phyloP scores from a whole-genome alignment of 2,113 vertebrate species.

The Andinoacara biseriatus region DNA sequence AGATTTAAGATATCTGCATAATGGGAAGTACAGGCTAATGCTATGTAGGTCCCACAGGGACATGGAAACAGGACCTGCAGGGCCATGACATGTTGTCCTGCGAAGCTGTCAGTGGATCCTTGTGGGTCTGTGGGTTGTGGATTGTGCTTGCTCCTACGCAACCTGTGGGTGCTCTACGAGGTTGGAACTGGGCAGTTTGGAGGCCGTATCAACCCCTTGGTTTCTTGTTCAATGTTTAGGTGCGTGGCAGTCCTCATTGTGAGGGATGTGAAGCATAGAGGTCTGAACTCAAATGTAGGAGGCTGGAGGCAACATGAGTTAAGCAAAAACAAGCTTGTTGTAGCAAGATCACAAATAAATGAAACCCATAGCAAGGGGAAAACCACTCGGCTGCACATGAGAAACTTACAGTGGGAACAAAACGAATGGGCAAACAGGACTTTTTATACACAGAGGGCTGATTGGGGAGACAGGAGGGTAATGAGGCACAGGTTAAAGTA shows the following conservation, averaged over 20 bases:
- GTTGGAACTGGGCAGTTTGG: neutral
- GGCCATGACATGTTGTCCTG: neutral
- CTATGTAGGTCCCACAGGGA: neutral
- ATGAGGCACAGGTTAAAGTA: neutral
- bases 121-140: neutral
- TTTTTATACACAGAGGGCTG: neutral
- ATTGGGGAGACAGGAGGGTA: neutral
- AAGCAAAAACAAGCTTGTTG: slow-evolving; percentile 2
- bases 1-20: neutral
- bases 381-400: neutral
- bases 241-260: neutral
- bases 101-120: neutral
- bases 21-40: neutral
- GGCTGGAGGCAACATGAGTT: neutral
- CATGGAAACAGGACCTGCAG: neutral
- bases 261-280: neutral
- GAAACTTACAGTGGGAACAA: neutral
- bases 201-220: neutral
- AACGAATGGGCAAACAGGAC: neutral
- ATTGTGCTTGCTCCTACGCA: neutral
- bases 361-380: neutral
- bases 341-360: neutral
- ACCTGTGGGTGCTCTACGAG: neutral
- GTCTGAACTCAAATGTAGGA: neutral
- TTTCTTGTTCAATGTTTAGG: slow-evolving; percentile 1